These are phyloP conservation scores for Passer montanus DNA, from an alignment of 2,113 vertebrate species.

Conservation along the genomic window DNA sequence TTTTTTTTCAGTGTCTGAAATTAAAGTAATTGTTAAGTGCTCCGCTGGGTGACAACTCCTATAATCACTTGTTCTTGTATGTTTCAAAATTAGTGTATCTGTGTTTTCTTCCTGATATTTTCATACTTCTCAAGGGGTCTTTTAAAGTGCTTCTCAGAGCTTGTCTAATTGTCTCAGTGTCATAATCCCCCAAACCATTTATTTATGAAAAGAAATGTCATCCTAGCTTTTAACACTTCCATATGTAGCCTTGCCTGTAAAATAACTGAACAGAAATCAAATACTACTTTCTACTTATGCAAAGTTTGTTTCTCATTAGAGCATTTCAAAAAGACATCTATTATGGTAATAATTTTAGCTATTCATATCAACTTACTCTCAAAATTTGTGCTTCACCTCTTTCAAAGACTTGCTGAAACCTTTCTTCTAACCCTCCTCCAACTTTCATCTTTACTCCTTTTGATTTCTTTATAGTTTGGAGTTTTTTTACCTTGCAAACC, in stretches of 20 bases:
- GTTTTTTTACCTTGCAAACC: neutral
- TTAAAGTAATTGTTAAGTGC: neutral
- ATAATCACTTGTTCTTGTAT: neutral
- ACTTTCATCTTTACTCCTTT: neutral
- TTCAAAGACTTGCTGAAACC: neutral
- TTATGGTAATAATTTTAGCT: neutral
- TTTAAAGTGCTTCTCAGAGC: neutral
- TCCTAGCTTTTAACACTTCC: neutral
- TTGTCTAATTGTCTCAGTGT: neutral
- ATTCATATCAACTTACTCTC: neutral
- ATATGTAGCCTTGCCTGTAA: neutral
- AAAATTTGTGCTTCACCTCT: neutral
- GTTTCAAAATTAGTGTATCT: neutral
- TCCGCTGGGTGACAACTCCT: neutral
- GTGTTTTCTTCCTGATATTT: neutral
- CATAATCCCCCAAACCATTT: neutral
- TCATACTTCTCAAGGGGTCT: neutral
- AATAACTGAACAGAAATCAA: neutral
- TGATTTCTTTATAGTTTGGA: neutral
- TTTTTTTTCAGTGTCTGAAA: neutral
- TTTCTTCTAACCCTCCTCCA: neutral
- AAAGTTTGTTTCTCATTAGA: neutral
- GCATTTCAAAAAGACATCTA: neutral
- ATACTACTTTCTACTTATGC: neutral
- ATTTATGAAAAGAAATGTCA: neutral